Conservation (phyloP, 2,113 vertebrate genomes). For the Calidris pygmaea region DNA sequence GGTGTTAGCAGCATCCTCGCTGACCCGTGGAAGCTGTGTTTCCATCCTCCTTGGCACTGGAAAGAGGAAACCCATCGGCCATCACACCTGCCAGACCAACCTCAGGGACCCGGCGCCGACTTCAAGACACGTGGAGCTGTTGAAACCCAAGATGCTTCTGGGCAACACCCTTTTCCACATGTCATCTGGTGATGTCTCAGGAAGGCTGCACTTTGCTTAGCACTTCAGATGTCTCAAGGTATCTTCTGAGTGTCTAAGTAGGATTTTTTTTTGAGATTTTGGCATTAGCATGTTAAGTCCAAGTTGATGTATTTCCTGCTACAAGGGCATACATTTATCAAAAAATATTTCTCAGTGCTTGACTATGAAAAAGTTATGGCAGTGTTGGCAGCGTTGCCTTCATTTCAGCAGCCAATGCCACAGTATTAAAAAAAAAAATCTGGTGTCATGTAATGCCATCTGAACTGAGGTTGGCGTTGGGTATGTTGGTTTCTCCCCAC, state of each 20-base stretch:
- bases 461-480: not conserved
- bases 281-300: not conserved
- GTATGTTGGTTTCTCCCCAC: rapidly evolving
- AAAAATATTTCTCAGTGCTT: not conserved
- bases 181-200: not conserved
- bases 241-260: not conserved
- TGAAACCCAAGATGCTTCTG: not conserved
- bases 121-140: not conserved
- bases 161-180: not conserved
- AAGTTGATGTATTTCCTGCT: not conserved
- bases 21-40: not conserved
- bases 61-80: not conserved
- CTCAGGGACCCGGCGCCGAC: rapidly evolving
- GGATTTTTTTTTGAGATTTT: not conserved
- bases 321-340: not conserved
- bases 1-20: not conserved
- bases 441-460: not conserved
- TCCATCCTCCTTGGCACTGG: rapidly evolving
- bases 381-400: not conserved
- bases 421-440: not conserved
- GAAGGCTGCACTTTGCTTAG: not conserved
- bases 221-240: not conserved
- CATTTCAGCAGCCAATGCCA: not conserved
- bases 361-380: not conserved
- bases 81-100: not conserved